Evolutionary conservation across 2,888 invertebrate species (phyloP).

Genomic region (Drosophila barbarae): DNA sequence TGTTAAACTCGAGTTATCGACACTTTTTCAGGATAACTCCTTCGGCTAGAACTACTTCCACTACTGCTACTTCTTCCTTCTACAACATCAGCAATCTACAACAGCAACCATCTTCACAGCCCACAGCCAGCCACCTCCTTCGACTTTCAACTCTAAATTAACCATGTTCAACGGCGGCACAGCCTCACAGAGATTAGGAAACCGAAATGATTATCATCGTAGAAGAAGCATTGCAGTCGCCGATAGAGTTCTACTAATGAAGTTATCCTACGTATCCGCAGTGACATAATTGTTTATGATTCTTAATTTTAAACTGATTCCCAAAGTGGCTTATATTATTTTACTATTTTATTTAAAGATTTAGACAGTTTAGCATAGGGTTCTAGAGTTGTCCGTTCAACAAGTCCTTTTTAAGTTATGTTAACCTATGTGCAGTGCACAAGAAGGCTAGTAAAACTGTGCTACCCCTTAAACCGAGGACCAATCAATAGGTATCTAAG

Average conservation of each 20-base stretch:
- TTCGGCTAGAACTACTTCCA: constrained; percentile 74
- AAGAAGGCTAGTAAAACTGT: not conserved
- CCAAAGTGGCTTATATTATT: not conserved
- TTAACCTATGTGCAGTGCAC: not conserved
- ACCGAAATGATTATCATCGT: constrained; percentile 24
- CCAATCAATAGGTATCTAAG: not conserved
- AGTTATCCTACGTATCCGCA: constrained; percentile 34
- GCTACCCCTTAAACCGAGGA: not conserved
- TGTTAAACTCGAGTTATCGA: constrained; percentile 76
- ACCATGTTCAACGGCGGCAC: constrained; percentile 34
- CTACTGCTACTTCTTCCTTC: constrained; percentile 75
- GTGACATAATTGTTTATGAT: constrained; percentile 12
- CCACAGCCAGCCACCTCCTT: constrained; percentile 51
- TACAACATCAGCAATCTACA: constrained; percentile 69
- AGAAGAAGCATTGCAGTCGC: constrained; percentile 40
- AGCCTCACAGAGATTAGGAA: constrained; percentile 25
- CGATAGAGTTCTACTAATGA: constrained; percentile 33
- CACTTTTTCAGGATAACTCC: constrained; percentile 77
- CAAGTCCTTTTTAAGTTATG: not conserved
- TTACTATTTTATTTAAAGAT: not conserved
- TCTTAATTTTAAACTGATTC: not conserved
- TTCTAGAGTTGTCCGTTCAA: constrained; percentile 5
- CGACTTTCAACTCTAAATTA: constrained; percentile 51
- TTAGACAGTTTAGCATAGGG: not conserved
- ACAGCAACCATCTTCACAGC: constrained; percentile 66